Conservation (phyloP, 2,888 invertebrate species). For the Aporophyla lueneburgensis region DNA sequence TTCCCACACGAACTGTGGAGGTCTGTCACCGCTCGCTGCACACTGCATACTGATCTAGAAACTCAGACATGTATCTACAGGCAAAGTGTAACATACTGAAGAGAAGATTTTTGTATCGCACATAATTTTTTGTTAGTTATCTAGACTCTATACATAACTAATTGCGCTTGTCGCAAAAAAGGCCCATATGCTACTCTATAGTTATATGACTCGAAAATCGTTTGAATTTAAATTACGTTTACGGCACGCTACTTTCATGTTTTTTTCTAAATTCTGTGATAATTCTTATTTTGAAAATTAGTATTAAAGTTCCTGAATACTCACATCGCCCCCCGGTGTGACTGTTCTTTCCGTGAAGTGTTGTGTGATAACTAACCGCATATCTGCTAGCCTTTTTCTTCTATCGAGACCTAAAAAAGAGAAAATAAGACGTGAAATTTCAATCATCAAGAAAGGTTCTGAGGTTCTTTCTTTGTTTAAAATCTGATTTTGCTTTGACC, state of each 20-base stretch:
- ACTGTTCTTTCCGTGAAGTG: slow-evolving; percentile 89
- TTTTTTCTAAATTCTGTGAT: neutral
- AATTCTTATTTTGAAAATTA: neutral
- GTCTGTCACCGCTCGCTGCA: slow-evolving; percentile 82
- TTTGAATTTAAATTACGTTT: too few species aligned
- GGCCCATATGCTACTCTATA: too few species aligned
- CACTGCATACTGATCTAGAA: slow-evolving; percentile 87
- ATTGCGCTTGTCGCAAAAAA: too few species aligned
- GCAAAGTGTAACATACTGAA: neutral
- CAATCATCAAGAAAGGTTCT: too few species aligned
- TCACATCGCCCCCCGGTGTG: slow-evolving; percentile 90
- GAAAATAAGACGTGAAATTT: too few species aligned
- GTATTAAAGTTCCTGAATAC: slow-evolving; percentile 46
- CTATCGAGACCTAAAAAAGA: slow-evolving; percentile 78
- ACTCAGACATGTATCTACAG: too few species aligned
- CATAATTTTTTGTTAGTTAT: too few species aligned
- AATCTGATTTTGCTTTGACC: too few species aligned
- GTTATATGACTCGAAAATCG: too few species aligned
- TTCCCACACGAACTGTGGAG: slow-evolving; percentile 87
- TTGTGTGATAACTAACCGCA: slow-evolving; percentile 83
- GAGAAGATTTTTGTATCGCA: neutral
- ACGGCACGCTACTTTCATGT: neutral
- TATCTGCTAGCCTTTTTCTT: slow-evolving; percentile 81
- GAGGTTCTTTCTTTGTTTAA: too few species aligned
- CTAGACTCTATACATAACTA: too few species aligned